Evolutionary conservation across 2,113 vertebrate species (phyloP).

Genomic region (Danio rerio): DNA sequence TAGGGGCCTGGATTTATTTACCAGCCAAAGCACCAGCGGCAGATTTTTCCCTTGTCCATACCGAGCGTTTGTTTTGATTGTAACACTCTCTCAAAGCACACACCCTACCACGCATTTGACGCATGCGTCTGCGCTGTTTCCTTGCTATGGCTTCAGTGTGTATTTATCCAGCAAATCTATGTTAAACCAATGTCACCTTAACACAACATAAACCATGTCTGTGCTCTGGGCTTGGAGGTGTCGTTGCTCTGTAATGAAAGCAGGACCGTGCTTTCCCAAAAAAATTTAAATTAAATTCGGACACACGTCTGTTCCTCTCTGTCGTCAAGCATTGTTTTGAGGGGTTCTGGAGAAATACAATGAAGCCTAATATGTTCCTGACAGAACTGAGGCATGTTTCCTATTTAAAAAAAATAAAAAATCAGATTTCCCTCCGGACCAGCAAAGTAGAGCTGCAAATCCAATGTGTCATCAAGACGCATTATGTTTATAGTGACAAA

Average conservation of each 20-base stretch:
- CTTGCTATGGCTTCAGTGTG: not conserved
- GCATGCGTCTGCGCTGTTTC: not conserved
- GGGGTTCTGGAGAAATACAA: slow-evolving; percentile 7
- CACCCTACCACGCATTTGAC: not conserved
- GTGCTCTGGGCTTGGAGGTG: not conserved
- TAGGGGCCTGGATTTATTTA: slow-evolving; percentile 44
- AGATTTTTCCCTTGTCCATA: slow-evolving; percentile 40
- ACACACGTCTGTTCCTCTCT: slow-evolving; percentile 17
- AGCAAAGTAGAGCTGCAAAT: slow-evolving; percentile 61
- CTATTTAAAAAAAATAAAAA: slow-evolving; percentile 62
- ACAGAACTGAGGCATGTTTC: slow-evolving; percentile 67
- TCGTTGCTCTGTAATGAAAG: slow-evolving; percentile 29
- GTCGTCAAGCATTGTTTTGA: slow-evolving; percentile 9
- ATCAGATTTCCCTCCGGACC: slow-evolving; percentile 69
- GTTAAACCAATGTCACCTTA: slow-evolving; percentile 49
- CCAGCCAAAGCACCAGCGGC: slow-evolving; percentile 24
- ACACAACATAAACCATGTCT: slow-evolving; percentile 45
- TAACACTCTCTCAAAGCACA: slow-evolving; percentile 42
- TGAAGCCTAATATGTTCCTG: slow-evolving; percentile 40
- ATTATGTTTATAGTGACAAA: slow-evolving; percentile 61
- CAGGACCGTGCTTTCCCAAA: not conserved
- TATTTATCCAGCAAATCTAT: slow-evolving; percentile 45
- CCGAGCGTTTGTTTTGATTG: slow-evolving; percentile 49
- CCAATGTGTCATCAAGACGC: slow-evolving; percentile 69
- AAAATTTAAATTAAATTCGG: not conserved